A percentile compares a stretch with the other conserved stretches of the same genome.
phyloP scores from a whole-genome alignment of 2,888 invertebrate species.

The Mesorhabditis sp. region DNA sequence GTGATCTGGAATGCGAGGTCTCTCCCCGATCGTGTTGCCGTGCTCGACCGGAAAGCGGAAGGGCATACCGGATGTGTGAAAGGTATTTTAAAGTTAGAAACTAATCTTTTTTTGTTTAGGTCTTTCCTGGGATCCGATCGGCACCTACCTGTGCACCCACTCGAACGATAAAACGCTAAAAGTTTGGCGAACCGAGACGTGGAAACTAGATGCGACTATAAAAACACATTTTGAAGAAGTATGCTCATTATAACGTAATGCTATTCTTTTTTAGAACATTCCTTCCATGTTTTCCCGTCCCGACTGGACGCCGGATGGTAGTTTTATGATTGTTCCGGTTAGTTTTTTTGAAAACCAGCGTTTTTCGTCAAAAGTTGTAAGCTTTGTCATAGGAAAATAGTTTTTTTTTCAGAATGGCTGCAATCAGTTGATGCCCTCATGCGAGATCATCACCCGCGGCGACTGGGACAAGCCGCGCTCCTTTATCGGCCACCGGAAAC shows the following conservation, averaged over 20 bases:
- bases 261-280: background rate
- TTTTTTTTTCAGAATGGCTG: background rate
- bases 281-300: background rate
- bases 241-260: background rate
- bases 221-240: background rate
- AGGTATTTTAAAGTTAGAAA: background rate
- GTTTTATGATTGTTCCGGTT: background rate
- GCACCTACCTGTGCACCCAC: background rate
- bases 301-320: background rate
- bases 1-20: background rate
- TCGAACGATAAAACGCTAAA: background rate
- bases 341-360: background rate
- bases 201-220: background rate
- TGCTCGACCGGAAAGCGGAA: background rate
- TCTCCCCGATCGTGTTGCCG: conserved; percentile 5
- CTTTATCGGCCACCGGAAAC: background rate
- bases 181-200: background rate
- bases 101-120: background rate
- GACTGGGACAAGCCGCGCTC: background rate
- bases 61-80: background rate
- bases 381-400: background rate
- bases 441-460: background rate
- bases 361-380: too few relatives aligned
- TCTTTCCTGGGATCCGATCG: background rate
- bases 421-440: background rate